phyloP scores from a whole-genome alignment of 92 coral and sea anemone genomes.

The Montipora capitata region DNA sequence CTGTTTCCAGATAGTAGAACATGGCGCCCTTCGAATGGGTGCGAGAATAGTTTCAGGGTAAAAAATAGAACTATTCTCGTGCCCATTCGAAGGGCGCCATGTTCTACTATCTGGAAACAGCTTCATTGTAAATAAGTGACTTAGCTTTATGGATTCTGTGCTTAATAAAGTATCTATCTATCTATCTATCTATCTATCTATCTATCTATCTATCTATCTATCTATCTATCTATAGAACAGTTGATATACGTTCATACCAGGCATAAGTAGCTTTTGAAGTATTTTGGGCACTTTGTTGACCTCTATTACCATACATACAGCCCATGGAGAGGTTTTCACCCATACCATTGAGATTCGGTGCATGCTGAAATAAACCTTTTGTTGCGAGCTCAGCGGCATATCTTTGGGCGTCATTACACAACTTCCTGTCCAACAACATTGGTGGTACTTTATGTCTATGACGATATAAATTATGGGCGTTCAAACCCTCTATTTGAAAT shows the following conservation, averaged over 20 bases:
- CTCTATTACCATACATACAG: constrained; percentile 23
- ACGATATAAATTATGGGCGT: constrained; percentile 79
- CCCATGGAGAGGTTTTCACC: constrained; percentile 88
- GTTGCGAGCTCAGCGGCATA: constrained; percentile 78
- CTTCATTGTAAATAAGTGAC: too few species aligned
- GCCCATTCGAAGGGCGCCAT: too few species aligned
- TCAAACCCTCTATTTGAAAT: constrained; percentile 45
- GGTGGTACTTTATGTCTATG: constrained; percentile 70
- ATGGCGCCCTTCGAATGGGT: too few species aligned
- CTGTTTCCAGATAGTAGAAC: too few species aligned
- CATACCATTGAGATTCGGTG: constrained; percentile 22
- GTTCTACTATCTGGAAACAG: too few species aligned
- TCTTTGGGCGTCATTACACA: constrained; percentile 77
- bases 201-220: too few species aligned
- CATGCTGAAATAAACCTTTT: constrained; percentile 59
- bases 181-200: too few species aligned
- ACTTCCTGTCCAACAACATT: constrained; percentile 71
- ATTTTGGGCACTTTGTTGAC: constrained; percentile 16
- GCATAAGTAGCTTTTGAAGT: constrained; percentile 31
- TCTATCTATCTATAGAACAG: too few species aligned
- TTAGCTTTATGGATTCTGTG: too few species aligned
- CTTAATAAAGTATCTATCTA: too few species aligned
- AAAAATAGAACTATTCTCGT: too few species aligned
- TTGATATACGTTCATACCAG: constrained; percentile 32
- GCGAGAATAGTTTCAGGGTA: too few species aligned